Conservation (phyloP, 1,140 invertebrate species). For the Pseudomyrmex cubaensis region DNA sequence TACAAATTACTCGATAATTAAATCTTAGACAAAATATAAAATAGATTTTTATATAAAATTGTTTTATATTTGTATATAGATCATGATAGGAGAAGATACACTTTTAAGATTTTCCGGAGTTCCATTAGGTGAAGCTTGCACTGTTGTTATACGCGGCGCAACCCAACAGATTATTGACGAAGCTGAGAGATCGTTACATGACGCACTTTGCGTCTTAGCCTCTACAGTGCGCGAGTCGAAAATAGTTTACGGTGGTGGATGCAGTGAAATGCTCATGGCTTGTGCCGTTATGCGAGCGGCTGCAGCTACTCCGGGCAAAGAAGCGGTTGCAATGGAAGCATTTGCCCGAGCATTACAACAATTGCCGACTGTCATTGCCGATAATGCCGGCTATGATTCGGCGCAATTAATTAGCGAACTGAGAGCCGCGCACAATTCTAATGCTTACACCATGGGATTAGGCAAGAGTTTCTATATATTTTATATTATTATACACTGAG, state of each 20-base stretch:
- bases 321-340: slow-evolving; percentile 98
- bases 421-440: slow-evolving; percentile 94
- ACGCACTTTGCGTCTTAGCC: slow-evolving; percentile 98
- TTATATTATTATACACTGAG: no score
- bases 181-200: slow-evolving; percentile 98
- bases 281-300: slow-evolving; percentile 94
- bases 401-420: slow-evolving; percentile 96
- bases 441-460: slow-evolving; percentile 92
- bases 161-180: slow-evolving; percentile 99
- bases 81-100: slow-evolving; percentile 99
- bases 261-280: slow-evolving; percentile 98
- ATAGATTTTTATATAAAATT: background rate
- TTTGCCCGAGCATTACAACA: slow-evolving; percentile 95
- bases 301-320: slow-evolving; percentile 97
- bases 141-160: slow-evolving; percentile 98
- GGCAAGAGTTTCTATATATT: slow-evolving; percentile 84
- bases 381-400: slow-evolving; percentile 99
- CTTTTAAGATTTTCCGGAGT: slow-evolving; percentile 98
- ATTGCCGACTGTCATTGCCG: slow-evolving; percentile 97
- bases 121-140: slow-evolving; percentile 97
- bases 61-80: slow-evolving; percentile 80
- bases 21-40: no score
- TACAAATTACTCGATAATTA: no score
- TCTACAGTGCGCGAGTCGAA: slow-evolving; percentile 97
- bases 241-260: slow-evolving; percentile 96